Evolutionary conservation across 2,888 invertebrate species (phyloP).

Genomic region (Bombylius discolor): DNA sequence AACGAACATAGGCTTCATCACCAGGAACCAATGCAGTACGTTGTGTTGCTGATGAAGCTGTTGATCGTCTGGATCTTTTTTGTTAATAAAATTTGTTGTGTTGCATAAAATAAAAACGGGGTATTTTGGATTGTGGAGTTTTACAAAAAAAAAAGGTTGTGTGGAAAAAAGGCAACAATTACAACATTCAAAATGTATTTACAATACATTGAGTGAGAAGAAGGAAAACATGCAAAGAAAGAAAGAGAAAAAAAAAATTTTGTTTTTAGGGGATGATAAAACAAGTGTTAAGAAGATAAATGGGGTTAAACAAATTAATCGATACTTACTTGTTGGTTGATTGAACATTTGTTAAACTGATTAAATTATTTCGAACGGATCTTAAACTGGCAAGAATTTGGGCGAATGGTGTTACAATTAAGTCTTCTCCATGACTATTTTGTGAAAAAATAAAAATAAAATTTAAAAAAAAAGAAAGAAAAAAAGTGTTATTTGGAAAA

Average conservation of each 20-base stretch:
- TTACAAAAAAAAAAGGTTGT: neutral
- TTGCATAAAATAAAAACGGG: neutral
- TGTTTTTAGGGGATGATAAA: constrained; percentile 3
- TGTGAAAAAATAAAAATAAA: constrained; percentile 8
- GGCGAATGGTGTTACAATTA: constrained; percentile 99
- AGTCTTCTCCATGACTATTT: constrained; percentile 82
- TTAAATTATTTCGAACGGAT: constrained; percentile 96
- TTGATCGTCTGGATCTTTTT: constrained; percentile 37
- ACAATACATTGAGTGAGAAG: too few species aligned
- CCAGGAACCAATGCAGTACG: constrained; percentile 38
- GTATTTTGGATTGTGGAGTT: neutral
- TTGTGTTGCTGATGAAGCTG: constrained; percentile 31
- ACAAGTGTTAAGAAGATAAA: constrained; percentile 3
- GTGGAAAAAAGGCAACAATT: neutral
- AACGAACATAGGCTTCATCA: constrained; percentile 84
- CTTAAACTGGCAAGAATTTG: constrained; percentile 98
- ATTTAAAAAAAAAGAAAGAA: neutral
- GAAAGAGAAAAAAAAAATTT: neutral
- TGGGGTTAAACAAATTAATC: constrained; percentile 11
- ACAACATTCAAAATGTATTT: too few species aligned
- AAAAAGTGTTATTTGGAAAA: too few species aligned
- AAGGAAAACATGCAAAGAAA: neutral
- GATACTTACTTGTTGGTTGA: constrained; percentile 55
- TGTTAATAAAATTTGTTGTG: neutral
- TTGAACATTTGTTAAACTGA: constrained; percentile 86